Conservation (phyloP, 1,140 invertebrate genomes). For the Sarcophaga bullata region DNA sequence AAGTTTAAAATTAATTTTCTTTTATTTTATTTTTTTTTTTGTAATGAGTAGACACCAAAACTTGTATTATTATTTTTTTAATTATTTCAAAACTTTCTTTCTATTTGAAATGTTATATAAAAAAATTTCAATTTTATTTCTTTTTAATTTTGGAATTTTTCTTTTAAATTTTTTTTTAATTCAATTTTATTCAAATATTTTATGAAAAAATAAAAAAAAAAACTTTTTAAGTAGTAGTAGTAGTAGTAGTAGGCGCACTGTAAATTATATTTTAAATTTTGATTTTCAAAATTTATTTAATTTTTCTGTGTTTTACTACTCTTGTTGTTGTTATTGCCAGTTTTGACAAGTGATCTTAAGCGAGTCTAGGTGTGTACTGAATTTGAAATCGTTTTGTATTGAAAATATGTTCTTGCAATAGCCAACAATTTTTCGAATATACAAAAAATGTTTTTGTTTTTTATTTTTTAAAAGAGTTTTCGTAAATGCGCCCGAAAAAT, state of each 20-base stretch:
- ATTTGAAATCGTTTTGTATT: neutral
- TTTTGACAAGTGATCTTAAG: conserved; percentile 33
- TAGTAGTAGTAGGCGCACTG: conserved; percentile 15
- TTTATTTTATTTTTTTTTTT: neutral
- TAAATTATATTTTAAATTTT: neutral
- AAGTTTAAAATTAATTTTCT: neutral
- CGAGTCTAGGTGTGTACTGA: conserved; percentile 38
- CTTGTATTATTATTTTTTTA: neutral
- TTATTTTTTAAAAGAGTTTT: no score
- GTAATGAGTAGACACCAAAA: conserved; percentile 12
- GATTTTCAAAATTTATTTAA: no score
- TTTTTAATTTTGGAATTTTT: conserved; percentile 10
- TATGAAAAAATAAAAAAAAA: neutral
- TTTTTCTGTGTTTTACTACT: no score
- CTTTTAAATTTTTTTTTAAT: neutral
- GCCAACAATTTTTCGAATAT: neutral
- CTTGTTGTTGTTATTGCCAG: no score
- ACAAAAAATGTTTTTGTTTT: no score
- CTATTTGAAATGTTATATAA: conserved; percentile 17
- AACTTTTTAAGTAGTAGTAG: neutral
- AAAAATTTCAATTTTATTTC: neutral
- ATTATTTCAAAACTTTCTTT: neutral
- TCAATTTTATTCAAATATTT: neutral
- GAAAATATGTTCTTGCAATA: neutral
- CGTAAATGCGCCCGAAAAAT: neutral